Evolutionary conservation across 2,113 vertebrate genomes (phyloP).

Genomic region (Periophthalmus modestus): DNA sequence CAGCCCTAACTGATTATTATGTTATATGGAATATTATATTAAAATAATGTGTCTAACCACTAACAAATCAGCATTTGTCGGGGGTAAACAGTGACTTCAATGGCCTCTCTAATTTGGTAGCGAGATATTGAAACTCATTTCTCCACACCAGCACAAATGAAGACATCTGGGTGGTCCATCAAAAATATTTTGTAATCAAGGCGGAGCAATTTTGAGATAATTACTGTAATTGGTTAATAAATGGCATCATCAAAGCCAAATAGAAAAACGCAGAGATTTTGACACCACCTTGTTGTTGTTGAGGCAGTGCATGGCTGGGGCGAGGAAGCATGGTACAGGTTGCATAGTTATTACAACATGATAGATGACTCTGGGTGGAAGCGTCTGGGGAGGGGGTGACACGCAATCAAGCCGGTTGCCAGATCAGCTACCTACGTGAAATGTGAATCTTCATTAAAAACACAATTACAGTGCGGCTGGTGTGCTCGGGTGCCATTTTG

Average conservation of each 20-base stretch:
- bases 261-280: not conserved
- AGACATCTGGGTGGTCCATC: not conserved
- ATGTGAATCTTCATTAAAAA: conserved; percentile 70
- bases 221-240: conserved; percentile 1
- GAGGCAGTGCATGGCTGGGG: conserved; percentile 6
- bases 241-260: conserved; percentile 3
- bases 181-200: conserved; percentile 7
- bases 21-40: not conserved
- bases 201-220: conserved; percentile 4
- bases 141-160: not conserved
- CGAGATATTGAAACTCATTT: not conserved
- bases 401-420: conserved; percentile 59
- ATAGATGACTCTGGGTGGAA: conserved; percentile 39
- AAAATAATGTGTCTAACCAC: not conserved
- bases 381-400: not conserved
- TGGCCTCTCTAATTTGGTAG: not conserved
- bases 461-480: conserved; percentile 61
- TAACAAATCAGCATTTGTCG: not conserved
- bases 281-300: conserved; percentile 18
- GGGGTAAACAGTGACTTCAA: not conserved
- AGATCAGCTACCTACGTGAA: conserved; percentile 57
- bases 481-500: conserved; percentile 57
- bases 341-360: conserved; percentile 46
- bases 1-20: not conserved
- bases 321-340: conserved; percentile 26